Conservation (phyloP, 2,797 vertebrate genomes). For the Triplophysa yarkandensis region DNA sequence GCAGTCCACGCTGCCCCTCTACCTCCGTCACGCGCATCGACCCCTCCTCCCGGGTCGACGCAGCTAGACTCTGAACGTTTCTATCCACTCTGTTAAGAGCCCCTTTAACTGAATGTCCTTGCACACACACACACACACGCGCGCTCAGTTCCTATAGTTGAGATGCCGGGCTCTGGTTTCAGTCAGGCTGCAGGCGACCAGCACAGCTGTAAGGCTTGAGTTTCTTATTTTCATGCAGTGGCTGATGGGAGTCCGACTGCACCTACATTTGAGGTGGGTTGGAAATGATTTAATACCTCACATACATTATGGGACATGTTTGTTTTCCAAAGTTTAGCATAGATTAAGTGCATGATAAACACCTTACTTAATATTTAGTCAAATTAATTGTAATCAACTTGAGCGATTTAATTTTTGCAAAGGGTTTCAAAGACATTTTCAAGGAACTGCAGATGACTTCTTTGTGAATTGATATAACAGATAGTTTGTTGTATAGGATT, state of each 20-base stretch:
- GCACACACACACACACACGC: constrained; percentile 55
- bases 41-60: constrained; percentile 53
- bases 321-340: constrained; percentile 13
- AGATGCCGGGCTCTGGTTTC: constrained; percentile 77
- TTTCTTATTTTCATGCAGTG: constrained; percentile 67
- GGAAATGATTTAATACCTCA: constrained; percentile 50
- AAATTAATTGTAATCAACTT: not conserved
- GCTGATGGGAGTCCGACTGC: constrained; percentile 61
- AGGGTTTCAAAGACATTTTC: not conserved
- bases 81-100: constrained; percentile 54
- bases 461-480: constrained; percentile 26
- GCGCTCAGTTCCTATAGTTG: constrained; percentile 48
- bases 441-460: not conserved
- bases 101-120: constrained; percentile 62
- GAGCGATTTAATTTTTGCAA: not conserved
- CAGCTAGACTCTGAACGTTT: constrained; percentile 60
- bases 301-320: constrained; percentile 33
- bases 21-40: constrained; percentile 27
- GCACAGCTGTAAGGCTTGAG: constrained; percentile 64
- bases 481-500: constrained; percentile 16
- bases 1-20: constrained; percentile 60
- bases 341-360: not conserved
- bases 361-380: not conserved
- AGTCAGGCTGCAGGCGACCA: constrained; percentile 69
- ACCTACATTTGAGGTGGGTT: constrained; percentile 68